Evolutionary conservation across 1,140 invertebrate species (phyloP).

Genomic region (Xylocopa sonorina): DNA sequence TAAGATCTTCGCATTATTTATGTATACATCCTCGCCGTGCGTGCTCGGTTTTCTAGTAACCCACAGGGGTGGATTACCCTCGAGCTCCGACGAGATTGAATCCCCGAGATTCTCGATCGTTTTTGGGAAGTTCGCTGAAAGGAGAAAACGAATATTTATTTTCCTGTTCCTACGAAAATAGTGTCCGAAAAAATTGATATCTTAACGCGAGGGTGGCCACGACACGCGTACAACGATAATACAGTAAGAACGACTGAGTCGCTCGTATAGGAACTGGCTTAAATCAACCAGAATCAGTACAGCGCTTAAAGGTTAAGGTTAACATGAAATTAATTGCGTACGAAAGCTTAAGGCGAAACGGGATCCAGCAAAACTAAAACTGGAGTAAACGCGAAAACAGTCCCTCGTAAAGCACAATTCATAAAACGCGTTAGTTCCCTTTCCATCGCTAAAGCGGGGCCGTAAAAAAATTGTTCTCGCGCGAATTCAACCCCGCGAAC

Average conservation of each 20-base stretch:
- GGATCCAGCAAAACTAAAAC: neutral
- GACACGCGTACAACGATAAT: too few species aligned
- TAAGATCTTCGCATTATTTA: constrained; percentile 91
- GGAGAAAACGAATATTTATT: constrained; percentile 40
- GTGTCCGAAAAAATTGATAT: too few species aligned
- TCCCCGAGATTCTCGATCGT: constrained; percentile 86
- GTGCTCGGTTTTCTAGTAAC: constrained; percentile 85
- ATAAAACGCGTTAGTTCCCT: neutral
- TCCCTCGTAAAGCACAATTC: neutral
- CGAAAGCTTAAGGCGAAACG: neutral
- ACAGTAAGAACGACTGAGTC: too few species aligned
- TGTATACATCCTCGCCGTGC: constrained; percentile 85
- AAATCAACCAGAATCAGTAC: too few species aligned
- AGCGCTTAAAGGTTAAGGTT: too few species aligned
- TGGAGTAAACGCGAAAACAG: neutral
- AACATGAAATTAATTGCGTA: neutral
- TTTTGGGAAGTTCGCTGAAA: constrained; percentile 87
- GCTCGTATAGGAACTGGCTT: too few species aligned
- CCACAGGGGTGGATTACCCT: constrained; percentile 91
- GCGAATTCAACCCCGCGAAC: neutral
- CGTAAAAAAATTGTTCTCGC: constrained; percentile 6
- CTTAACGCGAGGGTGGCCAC: too few species aligned
- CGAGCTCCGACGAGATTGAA: constrained; percentile 87
- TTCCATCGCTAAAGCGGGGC: too few species aligned
- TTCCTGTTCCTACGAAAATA: too few species aligned